A percentile compares a stretch with the other conserved stretches of the same genome.
Conservation (phyloP, 2,797 vertebrate species). For the Onychomys torridus region DNA sequence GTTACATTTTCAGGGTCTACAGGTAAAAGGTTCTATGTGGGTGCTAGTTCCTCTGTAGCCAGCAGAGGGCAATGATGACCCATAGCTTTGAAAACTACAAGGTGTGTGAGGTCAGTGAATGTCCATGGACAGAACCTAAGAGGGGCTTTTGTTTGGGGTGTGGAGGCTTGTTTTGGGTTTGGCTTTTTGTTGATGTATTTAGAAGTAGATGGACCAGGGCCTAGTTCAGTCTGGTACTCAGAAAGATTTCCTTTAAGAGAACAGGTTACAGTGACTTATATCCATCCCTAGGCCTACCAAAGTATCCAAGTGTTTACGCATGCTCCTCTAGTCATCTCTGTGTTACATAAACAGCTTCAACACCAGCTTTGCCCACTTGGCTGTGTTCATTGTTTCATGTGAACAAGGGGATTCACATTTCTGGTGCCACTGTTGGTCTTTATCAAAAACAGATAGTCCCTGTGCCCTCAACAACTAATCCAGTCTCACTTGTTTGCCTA, state of each 20-base stretch:
- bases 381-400: neutral
- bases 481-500: neutral
- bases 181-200: constrained; percentile 45
- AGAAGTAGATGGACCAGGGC: neutral
- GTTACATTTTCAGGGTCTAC: constrained; percentile 18
- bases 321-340: constrained; percentile 3
- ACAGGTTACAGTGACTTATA: neutral
- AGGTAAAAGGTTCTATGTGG: constrained; percentile 3
- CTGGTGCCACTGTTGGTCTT: constrained; percentile 31
- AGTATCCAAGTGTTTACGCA: neutral
- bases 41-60: constrained; percentile 74
- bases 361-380: constrained; percentile 10
- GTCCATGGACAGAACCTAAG: constrained; percentile 50
- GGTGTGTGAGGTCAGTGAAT: constrained; percentile 69
- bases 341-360: constrained; percentile 24
- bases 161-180: neutral
- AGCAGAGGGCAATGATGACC: constrained; percentile 82
- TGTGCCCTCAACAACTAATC: neutral
- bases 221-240: neutral
- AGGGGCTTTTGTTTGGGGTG: constrained; percentile 67
- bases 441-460: constrained; percentile 9
- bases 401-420: constrained; percentile 6
- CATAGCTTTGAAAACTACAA: constrained; percentile 23
- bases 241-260: neutral
- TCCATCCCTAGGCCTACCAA: neutral